These are phyloP conservation scores for Danionella dracula DNA, from an alignment of 2,797 vertebrate species.

Conservation along the genomic window DNA sequence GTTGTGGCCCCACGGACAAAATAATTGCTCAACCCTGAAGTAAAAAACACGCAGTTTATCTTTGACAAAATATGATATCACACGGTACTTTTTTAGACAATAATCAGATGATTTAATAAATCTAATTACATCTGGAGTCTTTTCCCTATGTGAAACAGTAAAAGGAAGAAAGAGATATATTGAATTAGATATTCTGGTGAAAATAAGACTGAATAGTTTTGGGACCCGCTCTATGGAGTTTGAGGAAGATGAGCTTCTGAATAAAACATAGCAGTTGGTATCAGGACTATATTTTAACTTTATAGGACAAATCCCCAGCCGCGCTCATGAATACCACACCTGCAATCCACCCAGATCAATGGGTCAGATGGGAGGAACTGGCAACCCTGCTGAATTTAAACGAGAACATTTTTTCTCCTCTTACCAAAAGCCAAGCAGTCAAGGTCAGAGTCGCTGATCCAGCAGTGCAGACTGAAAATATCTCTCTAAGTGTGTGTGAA, in stretches of 20 bases:
- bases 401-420: slow-evolving; percentile 33
- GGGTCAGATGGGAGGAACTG: slow-evolving; percentile 53
- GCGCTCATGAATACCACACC: slow-evolving; percentile 63
- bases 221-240: slow-evolving; percentile 8
- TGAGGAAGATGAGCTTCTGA: slow-evolving; percentile 53
- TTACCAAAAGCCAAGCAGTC: slow-evolving; percentile 41
- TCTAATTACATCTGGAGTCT: no score
- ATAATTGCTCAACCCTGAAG: no score
- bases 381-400: slow-evolving; percentile 60
- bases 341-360: slow-evolving; percentile 65
- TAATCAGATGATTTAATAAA: no score
- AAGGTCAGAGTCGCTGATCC: slow-evolving; percentile 57
- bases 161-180: background rate
- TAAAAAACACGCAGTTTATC: no score
- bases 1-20: no score
- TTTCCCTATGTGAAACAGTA: slow-evolving; percentile 13
- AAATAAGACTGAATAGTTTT: slow-evolving; percentile 20
- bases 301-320: slow-evolving; percentile 63
- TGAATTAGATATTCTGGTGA: background rate
- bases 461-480: background rate
- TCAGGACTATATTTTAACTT: slow-evolving; percentile 65
- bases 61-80: no score
- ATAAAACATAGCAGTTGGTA: slow-evolving; percentile 66
- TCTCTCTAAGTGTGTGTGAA: background rate
- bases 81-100: no score